A percentile compares a stretch with the other conserved stretches of the same genome.
Conservation (phyloP, 1,140 invertebrate species). For the Pseudomyrmex dendroicus region DNA sequence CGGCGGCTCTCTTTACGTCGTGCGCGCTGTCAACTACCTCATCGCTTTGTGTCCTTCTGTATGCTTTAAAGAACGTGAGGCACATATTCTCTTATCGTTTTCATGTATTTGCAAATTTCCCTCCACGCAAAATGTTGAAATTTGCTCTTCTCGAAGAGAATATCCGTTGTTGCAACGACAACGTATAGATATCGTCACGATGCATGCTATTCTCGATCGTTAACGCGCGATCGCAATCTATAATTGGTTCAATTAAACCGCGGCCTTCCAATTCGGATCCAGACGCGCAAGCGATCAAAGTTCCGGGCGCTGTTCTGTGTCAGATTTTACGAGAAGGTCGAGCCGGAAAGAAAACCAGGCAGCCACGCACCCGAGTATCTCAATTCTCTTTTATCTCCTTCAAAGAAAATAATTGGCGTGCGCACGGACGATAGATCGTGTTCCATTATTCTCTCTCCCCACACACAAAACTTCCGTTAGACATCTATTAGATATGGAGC, state of each 20-base stretch:
- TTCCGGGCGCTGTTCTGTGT: conserved; percentile 43
- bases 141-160: no score
- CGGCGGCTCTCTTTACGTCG: conserved; percentile 27
- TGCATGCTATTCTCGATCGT: no score
- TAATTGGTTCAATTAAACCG: conserved; percentile 17
- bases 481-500: not conserved
- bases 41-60: not conserved
- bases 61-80: not conserved
- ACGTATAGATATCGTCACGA: no score
- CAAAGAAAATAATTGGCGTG: conserved; percentile 17
- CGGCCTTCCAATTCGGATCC: not conserved
- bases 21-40: conserved; percentile 48
- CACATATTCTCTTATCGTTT: not conserved
- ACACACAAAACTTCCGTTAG: not conserved
- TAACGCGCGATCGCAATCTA: no score
- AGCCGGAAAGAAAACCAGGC: conserved; percentile 54
- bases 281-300: not conserved
- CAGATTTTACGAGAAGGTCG: conserved; percentile 44
- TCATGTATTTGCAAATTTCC: not conserved
- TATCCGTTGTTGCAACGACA: no score
- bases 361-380: conserved; percentile 1
- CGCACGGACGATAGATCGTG: conserved; percentile 3
- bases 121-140: no score
- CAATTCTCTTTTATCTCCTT: conserved; percentile 27
- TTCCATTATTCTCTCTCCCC: conserved; percentile 15